Conservation (phyloP, 2,888 invertebrate genomes). For the Halictus quadricinctus region DNA sequence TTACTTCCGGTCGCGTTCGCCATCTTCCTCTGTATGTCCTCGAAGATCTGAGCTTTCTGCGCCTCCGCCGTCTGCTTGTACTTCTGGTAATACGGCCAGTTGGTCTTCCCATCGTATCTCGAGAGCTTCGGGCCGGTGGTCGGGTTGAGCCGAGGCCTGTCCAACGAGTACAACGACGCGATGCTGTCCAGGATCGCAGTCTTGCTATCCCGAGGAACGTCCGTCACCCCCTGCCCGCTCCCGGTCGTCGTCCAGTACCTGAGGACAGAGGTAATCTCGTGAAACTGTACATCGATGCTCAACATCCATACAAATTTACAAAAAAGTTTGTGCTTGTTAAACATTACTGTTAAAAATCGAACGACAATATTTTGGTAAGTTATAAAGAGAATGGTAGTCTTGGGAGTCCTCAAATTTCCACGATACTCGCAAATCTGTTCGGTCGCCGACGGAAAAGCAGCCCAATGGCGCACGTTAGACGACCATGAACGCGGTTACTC, state of each 20-base stretch:
- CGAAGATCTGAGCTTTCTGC: slow-evolving; percentile 75
- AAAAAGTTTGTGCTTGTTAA: no score
- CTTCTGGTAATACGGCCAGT: slow-evolving; percentile 74
- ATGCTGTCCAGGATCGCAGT: slow-evolving; percentile 78
- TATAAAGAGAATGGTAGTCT: no score
- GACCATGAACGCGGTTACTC: slow-evolving; percentile 13
- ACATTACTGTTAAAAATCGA: no score
- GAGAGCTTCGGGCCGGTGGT: slow-evolving; percentile 58
- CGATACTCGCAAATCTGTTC: background rate
- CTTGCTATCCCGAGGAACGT: slow-evolving; percentile 73
- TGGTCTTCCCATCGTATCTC: slow-evolving; percentile 46
- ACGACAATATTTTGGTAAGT: no score
- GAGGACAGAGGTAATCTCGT: slow-evolving; percentile 16
- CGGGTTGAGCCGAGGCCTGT: slow-evolving; percentile 68
- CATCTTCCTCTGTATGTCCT: slow-evolving; percentile 76
- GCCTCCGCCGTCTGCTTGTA: slow-evolving; percentile 66
- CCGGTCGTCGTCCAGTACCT: slow-evolving; percentile 77
- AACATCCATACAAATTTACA: background rate
- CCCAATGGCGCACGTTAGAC: background rate
- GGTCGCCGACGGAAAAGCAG: background rate
- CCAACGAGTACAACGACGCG: slow-evolving; percentile 75
- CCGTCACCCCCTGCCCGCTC: slow-evolving; percentile 67
- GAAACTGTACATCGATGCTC: background rate
- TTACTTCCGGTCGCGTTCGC: slow-evolving; percentile 68
- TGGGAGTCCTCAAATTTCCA: no score